Percentiles rank a stretch among this genome's conserved stretches.
Conservation (phyloP, 2,113 vertebrate species). For the Sinocyclocheilus anophthalmus region DNA sequence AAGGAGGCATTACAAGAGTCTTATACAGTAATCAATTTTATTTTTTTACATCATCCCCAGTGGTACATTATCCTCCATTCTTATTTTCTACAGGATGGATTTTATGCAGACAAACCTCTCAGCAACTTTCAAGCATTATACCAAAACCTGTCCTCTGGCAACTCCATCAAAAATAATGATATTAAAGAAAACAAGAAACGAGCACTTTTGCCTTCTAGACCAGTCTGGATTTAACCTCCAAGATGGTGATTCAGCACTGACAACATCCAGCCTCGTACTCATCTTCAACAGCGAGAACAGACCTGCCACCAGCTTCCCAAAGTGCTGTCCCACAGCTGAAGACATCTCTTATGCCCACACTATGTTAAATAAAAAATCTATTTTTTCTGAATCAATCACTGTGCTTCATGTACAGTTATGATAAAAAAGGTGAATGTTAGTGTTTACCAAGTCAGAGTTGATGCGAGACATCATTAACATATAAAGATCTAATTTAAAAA, state of each 20-base stretch:
- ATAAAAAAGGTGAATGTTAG: background rate
- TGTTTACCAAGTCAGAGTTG: background rate
- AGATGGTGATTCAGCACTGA: background rate
- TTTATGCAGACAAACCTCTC: background rate
- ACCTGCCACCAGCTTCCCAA: conserved; percentile 6
- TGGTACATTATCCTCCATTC: background rate
- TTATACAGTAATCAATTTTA: background rate
- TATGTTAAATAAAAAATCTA: background rate
- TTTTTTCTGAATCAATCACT: background rate
- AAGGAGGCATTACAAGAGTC: background rate
- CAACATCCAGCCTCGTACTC: conserved; percentile 13
- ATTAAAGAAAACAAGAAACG: background rate
- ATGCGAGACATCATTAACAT: background rate
- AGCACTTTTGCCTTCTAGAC: background rate
- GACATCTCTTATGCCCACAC: background rate
- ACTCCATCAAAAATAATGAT: background rate
- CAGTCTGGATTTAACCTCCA: conserved; percentile 14
- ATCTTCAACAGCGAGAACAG: background rate
- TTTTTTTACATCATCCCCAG: background rate
- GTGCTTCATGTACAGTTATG: background rate
- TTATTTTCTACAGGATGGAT: background rate
- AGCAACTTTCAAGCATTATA: background rate
- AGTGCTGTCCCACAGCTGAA: background rate
- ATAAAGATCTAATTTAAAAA: background rate
- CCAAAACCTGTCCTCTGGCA: background rate